Conservation (phyloP, 2,797 vertebrate genomes). For the Artibeus jamaicensis region DNA sequence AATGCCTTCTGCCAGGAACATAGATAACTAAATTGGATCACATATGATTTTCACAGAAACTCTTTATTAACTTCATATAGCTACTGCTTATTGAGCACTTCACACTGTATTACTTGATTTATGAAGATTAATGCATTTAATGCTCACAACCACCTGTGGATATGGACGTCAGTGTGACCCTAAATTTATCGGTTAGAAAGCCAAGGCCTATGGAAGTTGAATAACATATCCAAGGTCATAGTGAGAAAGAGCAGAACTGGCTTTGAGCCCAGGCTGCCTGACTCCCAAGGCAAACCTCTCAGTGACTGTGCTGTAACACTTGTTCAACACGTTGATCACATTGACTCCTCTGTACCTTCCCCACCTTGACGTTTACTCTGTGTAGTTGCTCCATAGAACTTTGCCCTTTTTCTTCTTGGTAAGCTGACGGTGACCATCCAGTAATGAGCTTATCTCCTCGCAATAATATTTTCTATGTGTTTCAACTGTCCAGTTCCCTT, state of each 20-base stretch:
- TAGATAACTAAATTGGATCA: background rate
- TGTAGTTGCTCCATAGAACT: background rate
- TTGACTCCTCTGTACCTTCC: background rate
- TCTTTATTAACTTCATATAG: background rate
- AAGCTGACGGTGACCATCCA: background rate
- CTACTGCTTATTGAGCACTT: background rate
- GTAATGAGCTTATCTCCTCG: background rate
- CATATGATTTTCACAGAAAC: background rate
- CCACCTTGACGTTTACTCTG: background rate
- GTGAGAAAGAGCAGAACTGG: background rate
- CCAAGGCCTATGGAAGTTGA: background rate
- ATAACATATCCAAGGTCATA: background rate
- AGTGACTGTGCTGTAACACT: accelerated
- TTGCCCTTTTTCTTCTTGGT: background rate
- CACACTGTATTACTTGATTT: background rate
- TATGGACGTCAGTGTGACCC: background rate
- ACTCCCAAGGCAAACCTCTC: background rate
- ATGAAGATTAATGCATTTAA: background rate
- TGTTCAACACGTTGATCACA: background rate
- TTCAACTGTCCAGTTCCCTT: background rate
- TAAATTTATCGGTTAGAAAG: background rate
- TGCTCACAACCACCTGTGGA: background rate
- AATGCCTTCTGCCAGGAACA: background rate
- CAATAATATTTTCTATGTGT: background rate
- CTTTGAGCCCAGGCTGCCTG: background rate